Percentiles rank a stretch among this genome's conserved stretches.
These are phyloP conservation scores for Seira musarum DNA, from an alignment of 2,888 invertebrate genomes.

Conservation along the genomic window DNA sequence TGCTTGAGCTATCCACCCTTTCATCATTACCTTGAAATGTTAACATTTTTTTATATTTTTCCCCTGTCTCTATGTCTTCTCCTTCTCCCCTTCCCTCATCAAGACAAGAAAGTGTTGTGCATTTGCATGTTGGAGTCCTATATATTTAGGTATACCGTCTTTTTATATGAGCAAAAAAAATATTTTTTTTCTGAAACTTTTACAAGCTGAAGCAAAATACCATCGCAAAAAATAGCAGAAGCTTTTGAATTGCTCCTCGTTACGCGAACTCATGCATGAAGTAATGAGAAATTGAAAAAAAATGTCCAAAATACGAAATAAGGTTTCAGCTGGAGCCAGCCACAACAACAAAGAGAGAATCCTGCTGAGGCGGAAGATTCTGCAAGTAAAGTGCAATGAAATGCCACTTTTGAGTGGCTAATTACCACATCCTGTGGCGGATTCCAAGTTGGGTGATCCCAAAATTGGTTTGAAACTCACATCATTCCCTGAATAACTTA, in stretches of 20 bases:
- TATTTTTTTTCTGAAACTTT: background rate
- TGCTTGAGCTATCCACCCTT: background rate
- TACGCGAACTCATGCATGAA: constrained; percentile 31
- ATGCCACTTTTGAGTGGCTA: background rate
- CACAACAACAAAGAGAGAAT: background rate
- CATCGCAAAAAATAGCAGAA: background rate
- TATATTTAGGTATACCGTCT: background rate
- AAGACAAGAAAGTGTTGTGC: background rate
- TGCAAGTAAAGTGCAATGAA: background rate
- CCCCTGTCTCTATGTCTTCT: background rate
- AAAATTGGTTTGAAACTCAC: background rate
- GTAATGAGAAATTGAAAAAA: constrained; percentile 17
- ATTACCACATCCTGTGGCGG: background rate
- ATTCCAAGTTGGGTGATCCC: background rate
- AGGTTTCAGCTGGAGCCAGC: background rate
- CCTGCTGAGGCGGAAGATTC: background rate
- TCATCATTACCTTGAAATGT: background rate
- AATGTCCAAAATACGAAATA: constrained; percentile 1
- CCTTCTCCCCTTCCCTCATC: background rate
- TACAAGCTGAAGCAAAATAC: background rate
- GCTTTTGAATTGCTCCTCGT: background rate
- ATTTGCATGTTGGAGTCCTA: background rate
- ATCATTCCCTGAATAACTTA: too few relatives aligned
- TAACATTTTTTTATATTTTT: background rate
- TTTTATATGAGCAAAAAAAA: background rate